Percentiles rank a stretch among this genome's conserved stretches.
Evolutionary conservation across 2,113 vertebrate species (phyloP).

Genomic region (Camarhynchus parvulus): DNA sequence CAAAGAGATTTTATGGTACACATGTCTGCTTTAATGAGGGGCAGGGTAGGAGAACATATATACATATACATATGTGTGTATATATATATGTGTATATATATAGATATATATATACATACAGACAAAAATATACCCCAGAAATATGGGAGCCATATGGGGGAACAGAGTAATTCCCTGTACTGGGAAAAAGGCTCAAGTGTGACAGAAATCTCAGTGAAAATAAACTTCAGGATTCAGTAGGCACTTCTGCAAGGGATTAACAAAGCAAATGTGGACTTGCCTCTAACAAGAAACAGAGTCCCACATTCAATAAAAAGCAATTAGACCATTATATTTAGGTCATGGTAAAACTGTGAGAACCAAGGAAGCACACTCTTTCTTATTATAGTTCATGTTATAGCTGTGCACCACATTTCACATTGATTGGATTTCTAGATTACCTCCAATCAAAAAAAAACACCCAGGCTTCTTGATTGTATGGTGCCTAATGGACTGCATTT

Average conservation of each 20-base stretch:
- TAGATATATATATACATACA: neutral
- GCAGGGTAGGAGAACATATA: neutral
- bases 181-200: neutral
- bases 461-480: neutral
- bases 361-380: neutral
- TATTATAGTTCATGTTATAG: neutral
- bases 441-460: neutral
- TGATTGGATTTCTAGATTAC: neutral
- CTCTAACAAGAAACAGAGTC: conserved; percentile 3
- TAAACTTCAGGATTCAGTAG: conserved; percentile 10
- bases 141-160: neutral
- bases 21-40: neutral
- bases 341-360: neutral
- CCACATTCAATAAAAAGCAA: neutral
- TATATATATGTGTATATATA: neutral
- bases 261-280: neutral
- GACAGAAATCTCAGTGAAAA: conserved; percentile 18
- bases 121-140: conserved; percentile 13
- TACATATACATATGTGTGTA: neutral
- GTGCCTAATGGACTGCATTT: neutral
- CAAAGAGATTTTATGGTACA: neutral
- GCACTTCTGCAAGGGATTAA: conserved; percentile 16
- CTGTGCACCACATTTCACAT: neutral
- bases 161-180: neutral
- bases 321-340: neutral